Percentiles rank a stretch among this genome's conserved stretches.
Conservation (phyloP, 2,113 vertebrate genomes). For the Sisor rabdophorus region DNA sequence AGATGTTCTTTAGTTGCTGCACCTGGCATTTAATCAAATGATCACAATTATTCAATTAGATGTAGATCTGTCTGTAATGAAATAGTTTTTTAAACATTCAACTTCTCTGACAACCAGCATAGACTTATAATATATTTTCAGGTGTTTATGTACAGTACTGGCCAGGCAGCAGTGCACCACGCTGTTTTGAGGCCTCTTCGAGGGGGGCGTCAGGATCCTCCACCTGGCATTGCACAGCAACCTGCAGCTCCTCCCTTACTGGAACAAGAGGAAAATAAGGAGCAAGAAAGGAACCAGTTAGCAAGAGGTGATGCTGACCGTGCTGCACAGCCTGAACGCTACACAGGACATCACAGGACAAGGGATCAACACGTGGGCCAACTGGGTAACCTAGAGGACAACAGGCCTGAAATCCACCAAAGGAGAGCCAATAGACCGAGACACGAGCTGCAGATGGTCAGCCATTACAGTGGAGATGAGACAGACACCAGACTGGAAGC, state of each 20-base stretch:
- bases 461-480: conserved; percentile 49
- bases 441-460: background rate
- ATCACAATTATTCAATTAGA: background rate
- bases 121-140: conserved; percentile 38
- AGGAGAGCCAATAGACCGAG: conserved; percentile 21
- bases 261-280: background rate
- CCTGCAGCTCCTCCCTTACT: background rate
- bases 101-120: too few relatives aligned
- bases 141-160: conserved; percentile 59
- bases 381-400: background rate
- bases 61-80: background rate
- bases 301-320: conserved; percentile 45
- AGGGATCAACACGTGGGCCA: background rate
- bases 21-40: too few relatives aligned
- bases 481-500: conserved; percentile 11
- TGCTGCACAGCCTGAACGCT: background rate
- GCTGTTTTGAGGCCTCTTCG: conserved; percentile 57
- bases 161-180: conserved; percentile 62
- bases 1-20: too few relatives aligned
- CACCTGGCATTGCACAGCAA: conserved; percentile 38
- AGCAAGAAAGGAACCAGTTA: background rate
- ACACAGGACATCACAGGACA: background rate
- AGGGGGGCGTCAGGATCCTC: conserved; percentile 48
- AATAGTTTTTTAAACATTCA: too few relatives aligned
- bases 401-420: conserved; percentile 12